A percentile compares a stretch with the other conserved stretches of the same genome.
Conservation (phyloP, 2,797 vertebrate genomes). For the Triplophysa yarkandensis region DNA sequence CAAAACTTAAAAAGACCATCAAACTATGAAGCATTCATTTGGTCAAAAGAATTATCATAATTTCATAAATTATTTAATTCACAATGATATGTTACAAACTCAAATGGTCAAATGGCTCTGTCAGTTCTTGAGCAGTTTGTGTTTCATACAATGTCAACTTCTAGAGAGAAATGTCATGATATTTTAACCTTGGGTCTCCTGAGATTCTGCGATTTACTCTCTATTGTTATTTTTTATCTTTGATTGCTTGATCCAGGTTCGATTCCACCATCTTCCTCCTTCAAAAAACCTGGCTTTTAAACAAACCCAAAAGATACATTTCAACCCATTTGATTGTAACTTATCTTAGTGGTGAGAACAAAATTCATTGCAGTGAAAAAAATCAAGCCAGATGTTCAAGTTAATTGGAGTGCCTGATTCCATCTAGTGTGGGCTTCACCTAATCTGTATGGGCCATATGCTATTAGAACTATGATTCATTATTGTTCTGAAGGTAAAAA, state of each 20-base stretch:
- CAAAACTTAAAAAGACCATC: too few relatives aligned
- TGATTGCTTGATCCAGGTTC: not conserved
- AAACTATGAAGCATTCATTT: too few relatives aligned
- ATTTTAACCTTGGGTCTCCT: too few relatives aligned
- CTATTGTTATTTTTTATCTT: not conserved
- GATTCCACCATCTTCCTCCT: not conserved
- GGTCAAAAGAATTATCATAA: too few relatives aligned
- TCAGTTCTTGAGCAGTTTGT: too few relatives aligned
- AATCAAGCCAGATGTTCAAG: conserved; percentile 14
- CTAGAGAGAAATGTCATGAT: too few relatives aligned
- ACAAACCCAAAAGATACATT: not conserved
- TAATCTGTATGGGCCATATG: conserved; percentile 30
- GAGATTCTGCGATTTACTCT: not conserved
- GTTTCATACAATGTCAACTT: too few relatives aligned
- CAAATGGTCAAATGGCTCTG: too few relatives aligned
- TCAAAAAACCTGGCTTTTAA: not conserved
- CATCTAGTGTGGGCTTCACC: conserved; percentile 3
- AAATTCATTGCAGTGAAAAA: not conserved
- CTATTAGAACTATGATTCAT: not conserved
- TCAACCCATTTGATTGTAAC: not conserved
- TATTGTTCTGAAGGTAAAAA: not conserved
- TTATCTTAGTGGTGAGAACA: not conserved
- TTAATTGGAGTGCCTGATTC: conserved; percentile 19
- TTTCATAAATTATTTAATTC: too few relatives aligned
- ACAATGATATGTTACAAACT: too few relatives aligned